Base-by-base conservation (phyloP, 2,797 vertebrate species). In the Kryptolebias ocellatus region DNA sequence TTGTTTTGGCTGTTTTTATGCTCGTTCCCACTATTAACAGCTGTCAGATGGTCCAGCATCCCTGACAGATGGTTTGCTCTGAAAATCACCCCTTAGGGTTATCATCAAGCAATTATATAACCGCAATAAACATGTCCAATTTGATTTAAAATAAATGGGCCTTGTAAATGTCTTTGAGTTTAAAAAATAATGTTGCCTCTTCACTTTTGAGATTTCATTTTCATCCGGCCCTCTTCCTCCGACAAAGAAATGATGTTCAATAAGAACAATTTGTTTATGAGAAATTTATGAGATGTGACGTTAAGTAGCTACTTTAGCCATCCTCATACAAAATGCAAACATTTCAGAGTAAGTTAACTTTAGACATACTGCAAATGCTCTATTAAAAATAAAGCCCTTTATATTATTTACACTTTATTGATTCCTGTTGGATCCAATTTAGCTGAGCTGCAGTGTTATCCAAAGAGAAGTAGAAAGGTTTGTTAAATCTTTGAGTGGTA, bases 11-110 rank as follows among this genome's bases (percentile, higher is more conserved):
- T 47, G 50, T 67, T 85, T 75, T 67, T 31, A 28, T 54, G 18
- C 24, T 34, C 64, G 51, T 75, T 53, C 12, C 20, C 7, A 10
- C 16, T 24, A 54, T 49, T 56, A 77, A 76, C 63, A 83, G 68
- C 51, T 72, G 68, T 83, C 74, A 83, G 67, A 78, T 60, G 65
- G 34, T 28, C 34, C 58, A 74, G 6, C 11, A 47, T 42, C 45
- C 55, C 12, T 45, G 54, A 65, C 78, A 70, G 77, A 78, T 73
- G 60, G 67, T 29, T 67, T 62, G 50, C 39, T 67, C 63, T 65
- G 55, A 47, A 84, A 73, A 79, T 71, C 1, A 51, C 74, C 55
- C 75, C 74, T 15, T 27, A 72, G 51, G 56, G 55, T 46, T 47
- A 72, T 76, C 29, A 49, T 61, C 29, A 64, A 31, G 47, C 42